These are phyloP conservation scores for Neolamprologus ventralis DNA, from an alignment of 2,113 vertebrate species.

Conservation along the genomic window DNA sequence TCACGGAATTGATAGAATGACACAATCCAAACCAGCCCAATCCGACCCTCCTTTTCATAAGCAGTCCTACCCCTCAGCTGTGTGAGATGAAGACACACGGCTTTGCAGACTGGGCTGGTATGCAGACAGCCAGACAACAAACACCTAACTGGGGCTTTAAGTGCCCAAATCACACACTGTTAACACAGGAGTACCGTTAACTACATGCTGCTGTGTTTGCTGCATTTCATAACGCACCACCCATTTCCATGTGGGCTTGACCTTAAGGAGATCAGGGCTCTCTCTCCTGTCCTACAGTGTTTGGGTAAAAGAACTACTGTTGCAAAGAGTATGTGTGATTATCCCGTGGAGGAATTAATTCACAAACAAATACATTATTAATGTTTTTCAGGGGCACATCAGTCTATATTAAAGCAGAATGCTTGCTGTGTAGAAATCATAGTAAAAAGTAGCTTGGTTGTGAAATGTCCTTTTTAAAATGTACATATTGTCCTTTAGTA, in stretches of 20 bases:
- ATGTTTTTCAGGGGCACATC: conserved; percentile 17
- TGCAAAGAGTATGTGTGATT: background rate
- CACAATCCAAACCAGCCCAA: background rate
- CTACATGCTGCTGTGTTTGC: conserved; percentile 19
- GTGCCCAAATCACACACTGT: background rate
- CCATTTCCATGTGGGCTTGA: background rate
- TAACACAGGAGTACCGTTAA: background rate
- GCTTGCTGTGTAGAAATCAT: conserved; percentile 6
- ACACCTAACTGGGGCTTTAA: background rate
- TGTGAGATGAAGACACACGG: background rate
- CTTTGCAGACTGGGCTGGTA: background rate
- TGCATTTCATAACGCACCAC: conserved; percentile 11
- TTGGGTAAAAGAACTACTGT: background rate
- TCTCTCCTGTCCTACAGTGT: background rate
- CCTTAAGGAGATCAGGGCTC: background rate
- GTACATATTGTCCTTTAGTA: conserved; percentile 55
- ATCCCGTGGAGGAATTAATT: background rate
- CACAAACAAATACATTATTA: background rate
- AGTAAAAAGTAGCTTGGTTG: conserved; percentile 37
- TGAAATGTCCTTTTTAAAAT: conserved; percentile 40
- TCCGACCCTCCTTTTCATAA: background rate
- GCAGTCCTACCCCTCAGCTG: background rate
- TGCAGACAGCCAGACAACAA: conserved; percentile 5
- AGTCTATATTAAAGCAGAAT: background rate
- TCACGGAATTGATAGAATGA: background rate